Evolutionary conservation across 2,113 vertebrate species (phyloP).

Genomic region (pig (Sus scrofa)): T2T-Sscrofa CM000830.6:42258501-42259000

Average conservation of each 20-base stretch:
- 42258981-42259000: no score
- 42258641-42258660: slow-evolving; percentile 48
- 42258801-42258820: slow-evolving; percentile 52
- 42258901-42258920: slow-evolving; percentile 39
- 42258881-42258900: slow-evolving; percentile 7
- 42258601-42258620: not conserved
- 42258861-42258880: slow-evolving; percentile 39
- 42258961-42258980: no score
- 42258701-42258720: slow-evolving; percentile 56
- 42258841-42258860: not conserved
- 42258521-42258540: slow-evolving; percentile 55
- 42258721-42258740: not conserved
- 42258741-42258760: slow-evolving; percentile 48
- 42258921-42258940: no score
- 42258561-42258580: not conserved
- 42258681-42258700: slow-evolving; percentile 55
- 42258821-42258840: slow-evolving; percentile 19
- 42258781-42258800: slow-evolving; percentile 16
- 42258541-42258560: slow-evolving; percentile 33
- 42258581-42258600: slow-evolving; percentile 22
- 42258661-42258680: not conserved
- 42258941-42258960: no score
- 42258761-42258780: slow-evolving; percentile 43
- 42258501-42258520: slow-evolving; percentile 9
- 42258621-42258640: slow-evolving; percentile 43